A percentile compares a stretch with the other conserved stretches of the same genome.
Conservation (phyloP, 2,797 vertebrate species). For the Sebastolobus alascanus region DNA sequence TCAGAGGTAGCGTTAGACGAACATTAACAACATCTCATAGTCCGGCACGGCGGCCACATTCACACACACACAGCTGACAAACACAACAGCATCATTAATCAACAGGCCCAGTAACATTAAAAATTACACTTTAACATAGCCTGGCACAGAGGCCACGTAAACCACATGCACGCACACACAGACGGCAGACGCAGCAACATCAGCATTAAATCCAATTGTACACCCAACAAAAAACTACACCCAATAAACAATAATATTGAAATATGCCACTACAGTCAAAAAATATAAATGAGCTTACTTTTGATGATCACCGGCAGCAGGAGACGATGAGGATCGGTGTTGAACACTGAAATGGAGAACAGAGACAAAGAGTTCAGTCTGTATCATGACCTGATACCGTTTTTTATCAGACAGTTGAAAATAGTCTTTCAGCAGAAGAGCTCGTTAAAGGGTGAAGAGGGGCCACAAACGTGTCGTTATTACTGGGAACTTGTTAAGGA, state of each 20-base stretch:
- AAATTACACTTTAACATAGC: neutral
- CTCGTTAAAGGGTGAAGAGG: neutral
- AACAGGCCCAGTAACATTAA: neutral
- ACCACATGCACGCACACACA: neutral
- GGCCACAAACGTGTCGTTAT: neutral
- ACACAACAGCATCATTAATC: neutral
- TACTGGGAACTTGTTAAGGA: neutral
- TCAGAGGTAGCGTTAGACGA: neutral
- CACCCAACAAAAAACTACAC: neutral
- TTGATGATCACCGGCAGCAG: neutral
- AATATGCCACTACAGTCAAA: neutral
- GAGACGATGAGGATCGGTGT: neutral
- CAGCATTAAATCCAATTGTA: neutral
- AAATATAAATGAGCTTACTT: neutral
- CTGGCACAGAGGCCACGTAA: neutral
- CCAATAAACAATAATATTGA: neutral
- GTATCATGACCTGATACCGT: no score
- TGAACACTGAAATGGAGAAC: neutral
- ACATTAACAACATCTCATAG: neutral
- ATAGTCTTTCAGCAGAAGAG: neutral
- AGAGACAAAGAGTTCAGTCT: neutral
- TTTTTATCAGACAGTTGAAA: neutral
- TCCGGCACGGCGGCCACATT: neutral
- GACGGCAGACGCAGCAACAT: neutral
- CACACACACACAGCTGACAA: neutral